Conservation (phyloP, 2,797 vertebrate genomes). For the Bradypus variegatus region DNA sequence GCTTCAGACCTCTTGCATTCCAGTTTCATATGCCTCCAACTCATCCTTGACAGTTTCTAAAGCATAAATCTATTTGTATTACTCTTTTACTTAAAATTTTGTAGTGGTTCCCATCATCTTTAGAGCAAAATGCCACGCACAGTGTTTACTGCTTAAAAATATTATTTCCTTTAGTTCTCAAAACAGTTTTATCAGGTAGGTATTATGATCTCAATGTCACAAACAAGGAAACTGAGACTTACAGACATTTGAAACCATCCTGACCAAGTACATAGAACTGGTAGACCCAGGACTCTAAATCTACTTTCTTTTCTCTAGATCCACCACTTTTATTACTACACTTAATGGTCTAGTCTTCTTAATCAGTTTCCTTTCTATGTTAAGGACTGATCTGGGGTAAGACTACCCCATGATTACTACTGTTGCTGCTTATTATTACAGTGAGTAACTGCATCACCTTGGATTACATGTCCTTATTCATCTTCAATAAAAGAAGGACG, state of each 20-base stretch:
- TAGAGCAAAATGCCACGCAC: not conserved
- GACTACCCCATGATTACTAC: not conserved
- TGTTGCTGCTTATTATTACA: not conserved
- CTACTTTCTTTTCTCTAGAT: not conserved
- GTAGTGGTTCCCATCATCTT: not conserved
- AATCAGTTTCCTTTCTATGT: not conserved
- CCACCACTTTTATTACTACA: not conserved
- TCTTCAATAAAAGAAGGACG: not conserved
- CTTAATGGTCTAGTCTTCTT: not conserved
- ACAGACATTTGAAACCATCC: not conserved
- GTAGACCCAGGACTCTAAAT: not conserved
- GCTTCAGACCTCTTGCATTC: not conserved
- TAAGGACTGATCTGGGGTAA: not conserved
- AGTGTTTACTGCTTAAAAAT: constrained; percentile 1
- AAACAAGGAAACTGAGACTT: not conserved
- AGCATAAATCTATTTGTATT: not conserved
- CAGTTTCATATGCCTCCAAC: not conserved
- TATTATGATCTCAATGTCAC: not conserved
- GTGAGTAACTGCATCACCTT: not conserved
- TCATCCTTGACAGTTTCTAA: not conserved
- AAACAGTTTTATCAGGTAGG: not conserved
- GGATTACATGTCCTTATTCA: not conserved
- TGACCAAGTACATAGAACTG: not conserved
- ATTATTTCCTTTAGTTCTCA: not conserved
- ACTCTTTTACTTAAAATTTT: constrained; percentile 32